Evolutionary conservation across 37 sponge, comb jelly and placozoan genomes (phyloP).

Genomic region (Oscarella lobularis): DNA sequence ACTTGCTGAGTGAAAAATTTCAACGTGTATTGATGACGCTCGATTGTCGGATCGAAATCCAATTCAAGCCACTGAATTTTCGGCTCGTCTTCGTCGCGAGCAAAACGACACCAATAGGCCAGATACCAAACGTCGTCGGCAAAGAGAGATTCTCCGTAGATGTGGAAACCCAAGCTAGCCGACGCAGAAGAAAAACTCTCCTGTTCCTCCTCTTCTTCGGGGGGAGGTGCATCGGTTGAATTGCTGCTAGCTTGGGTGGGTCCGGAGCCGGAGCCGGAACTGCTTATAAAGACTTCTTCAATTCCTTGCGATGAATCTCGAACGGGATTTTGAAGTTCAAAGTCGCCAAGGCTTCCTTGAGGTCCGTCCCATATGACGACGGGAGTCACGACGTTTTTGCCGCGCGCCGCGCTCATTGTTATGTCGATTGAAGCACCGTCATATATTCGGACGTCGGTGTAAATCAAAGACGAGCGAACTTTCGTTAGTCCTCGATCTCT

Average conservation of each 20-base stretch:
- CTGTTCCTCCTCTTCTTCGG: neutral
- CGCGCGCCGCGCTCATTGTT: neutral
- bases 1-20: neutral
- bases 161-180: neutral
- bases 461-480: neutral
- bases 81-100: neutral
- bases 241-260: neutral
- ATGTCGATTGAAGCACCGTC: neutral
- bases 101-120: neutral
- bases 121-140: neutral
- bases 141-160: neutral
- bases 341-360: neutral
- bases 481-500: neutral
- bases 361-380: neutral
- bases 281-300: neutral
- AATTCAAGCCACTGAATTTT: neutral
- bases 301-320: neutral
- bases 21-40: neutral
- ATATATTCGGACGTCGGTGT: neutral
- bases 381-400: neutral
- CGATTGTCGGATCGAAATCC: conserved; percentile 2
- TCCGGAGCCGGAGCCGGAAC: neutral
- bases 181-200: neutral
- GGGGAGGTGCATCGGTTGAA: neutral
- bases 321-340: neutral